Percentiles rank a stretch among this genome's conserved stretches.
These are phyloP conservation scores for Subacronicta megacephala DNA, from an alignment of 2,888 invertebrate genomes.

Conservation along the genomic window DNA sequence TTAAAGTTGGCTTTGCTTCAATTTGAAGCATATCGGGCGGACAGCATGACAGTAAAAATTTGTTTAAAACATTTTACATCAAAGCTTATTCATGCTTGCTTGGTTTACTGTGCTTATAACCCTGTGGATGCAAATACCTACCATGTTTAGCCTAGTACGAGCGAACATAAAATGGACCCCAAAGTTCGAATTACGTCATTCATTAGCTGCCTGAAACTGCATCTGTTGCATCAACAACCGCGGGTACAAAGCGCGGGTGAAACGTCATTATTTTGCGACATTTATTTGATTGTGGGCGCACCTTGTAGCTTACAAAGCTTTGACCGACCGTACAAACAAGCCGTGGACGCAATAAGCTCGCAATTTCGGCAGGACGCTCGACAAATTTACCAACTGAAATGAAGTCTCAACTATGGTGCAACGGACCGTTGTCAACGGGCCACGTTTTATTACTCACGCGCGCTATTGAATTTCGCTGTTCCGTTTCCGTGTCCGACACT, in stretches of 20 bases:
- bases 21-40: conserved; percentile 13
- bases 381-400: conserved; percentile 87
- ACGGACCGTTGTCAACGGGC: conserved; percentile 80
- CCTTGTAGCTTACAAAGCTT: conserved; percentile 83
- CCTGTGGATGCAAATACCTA: conserved; percentile 21
- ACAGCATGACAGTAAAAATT: conserved; percentile 22
- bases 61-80: conserved; percentile 23
- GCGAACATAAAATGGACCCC: conserved; percentile 21
- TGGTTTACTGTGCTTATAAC: conserved; percentile 21
- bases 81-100: conserved; percentile 15
- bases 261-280: conserved; percentile 66
- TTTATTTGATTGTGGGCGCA: conserved; percentile 76
- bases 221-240: conserved; percentile 46
- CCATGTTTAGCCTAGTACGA: conserved; percentile 23
- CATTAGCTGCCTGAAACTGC: conserved; percentile 34
- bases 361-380: conserved; percentile 81
- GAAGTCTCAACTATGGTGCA: conserved; percentile 81
- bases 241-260: conserved; percentile 37
- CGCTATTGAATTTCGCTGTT: conserved; percentile 80
- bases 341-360: conserved; percentile 84
- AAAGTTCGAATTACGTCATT: conserved; percentile 31
- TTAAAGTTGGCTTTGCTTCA: conserved; percentile 21
- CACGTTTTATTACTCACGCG: conserved; percentile 83
- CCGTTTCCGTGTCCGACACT: conserved; percentile 68
- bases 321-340: conserved; percentile 80